Conservation (phyloP, 2,113 vertebrate genomes). For the Serinus canaria region DNA sequence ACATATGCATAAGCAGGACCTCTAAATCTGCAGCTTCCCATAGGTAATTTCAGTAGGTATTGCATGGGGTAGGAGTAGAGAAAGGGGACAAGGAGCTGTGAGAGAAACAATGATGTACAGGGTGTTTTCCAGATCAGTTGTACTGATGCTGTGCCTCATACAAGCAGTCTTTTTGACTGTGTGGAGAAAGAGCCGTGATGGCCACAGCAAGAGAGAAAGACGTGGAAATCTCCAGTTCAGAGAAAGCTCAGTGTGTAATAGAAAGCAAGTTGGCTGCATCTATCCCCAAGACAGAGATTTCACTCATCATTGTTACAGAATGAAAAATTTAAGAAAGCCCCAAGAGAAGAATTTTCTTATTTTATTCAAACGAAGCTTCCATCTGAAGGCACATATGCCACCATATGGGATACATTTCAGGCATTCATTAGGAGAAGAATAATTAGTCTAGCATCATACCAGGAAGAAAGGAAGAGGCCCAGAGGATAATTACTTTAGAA, state of each 20-base stretch:
- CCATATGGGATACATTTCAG: slow-evolving; percentile 80
- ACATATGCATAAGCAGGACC: background rate
- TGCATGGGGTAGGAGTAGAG: background rate
- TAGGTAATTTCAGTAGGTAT: background rate
- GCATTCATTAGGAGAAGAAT: slow-evolving; percentile 80
- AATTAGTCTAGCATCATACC: slow-evolving; percentile 76
- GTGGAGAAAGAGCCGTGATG: background rate
- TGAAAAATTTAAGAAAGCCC: slow-evolving; percentile 72
- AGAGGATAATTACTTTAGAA: slow-evolving; percentile 79
- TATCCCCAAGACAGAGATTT: slow-evolving; percentile 64
- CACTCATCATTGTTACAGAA: slow-evolving; percentile 72
- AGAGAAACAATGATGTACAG: background rate
- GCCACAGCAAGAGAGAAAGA: background rate
- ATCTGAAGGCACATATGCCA: slow-evolving; percentile 75
- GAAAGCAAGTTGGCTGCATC: slow-evolving; percentile 29
- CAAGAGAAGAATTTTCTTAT: slow-evolving; percentile 74
- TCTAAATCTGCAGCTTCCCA: background rate
- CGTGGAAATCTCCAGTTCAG: background rate
- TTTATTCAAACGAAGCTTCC: slow-evolving; percentile 75
- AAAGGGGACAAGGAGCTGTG: background rate
- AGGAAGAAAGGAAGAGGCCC: slow-evolving; percentile 74
- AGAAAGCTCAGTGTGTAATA: background rate
- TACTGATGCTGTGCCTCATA: background rate
- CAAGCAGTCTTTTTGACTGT: background rate
- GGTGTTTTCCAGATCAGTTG: background rate